phyloP scores from a whole-genome alignment of 1,140 invertebrate species.

The Cryptotermes secundus region DNA sequence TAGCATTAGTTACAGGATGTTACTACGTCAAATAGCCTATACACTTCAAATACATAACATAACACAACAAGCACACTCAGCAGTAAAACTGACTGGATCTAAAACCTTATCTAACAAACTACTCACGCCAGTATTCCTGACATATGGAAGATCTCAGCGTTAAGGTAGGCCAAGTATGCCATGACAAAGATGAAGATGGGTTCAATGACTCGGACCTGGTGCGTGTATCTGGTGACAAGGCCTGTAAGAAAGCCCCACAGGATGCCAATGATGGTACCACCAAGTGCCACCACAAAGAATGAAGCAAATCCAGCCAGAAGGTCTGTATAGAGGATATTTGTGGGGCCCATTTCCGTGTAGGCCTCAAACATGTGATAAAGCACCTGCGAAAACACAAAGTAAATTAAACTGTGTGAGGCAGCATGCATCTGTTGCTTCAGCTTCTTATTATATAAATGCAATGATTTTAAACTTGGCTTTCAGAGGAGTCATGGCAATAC shows the following conservation, averaged over 20 bases:
- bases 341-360: constrained; percentile 81
- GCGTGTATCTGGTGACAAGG: constrained; percentile 92
- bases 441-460: too few species aligned
- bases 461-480: too few species aligned
- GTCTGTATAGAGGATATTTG: constrained; percentile 75
- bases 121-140: constrained; percentile 97
- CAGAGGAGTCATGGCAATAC: too few species aligned
- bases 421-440: too few species aligned
- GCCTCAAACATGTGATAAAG: constrained; percentile 95
- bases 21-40: too few species aligned
- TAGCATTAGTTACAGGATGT: too few species aligned
- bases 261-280: constrained; percentile 88
- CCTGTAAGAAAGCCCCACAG: constrained; percentile 94
- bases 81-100: too few species aligned
- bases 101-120: constrained; percentile 27
- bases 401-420: not conserved
- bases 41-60: too few species aligned
- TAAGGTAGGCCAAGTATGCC: constrained; percentile 97
- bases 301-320: constrained; percentile 82
- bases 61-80: too few species aligned
- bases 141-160: constrained; percentile 97
- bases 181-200: constrained; percentile 98
- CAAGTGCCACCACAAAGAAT: constrained; percentile 92
- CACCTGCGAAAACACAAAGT: constrained; percentile 55
- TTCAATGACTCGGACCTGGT: constrained; percentile 95